Conservation (phyloP, 2,113 vertebrate species). For the Trematomus loennbergii region DNA sequence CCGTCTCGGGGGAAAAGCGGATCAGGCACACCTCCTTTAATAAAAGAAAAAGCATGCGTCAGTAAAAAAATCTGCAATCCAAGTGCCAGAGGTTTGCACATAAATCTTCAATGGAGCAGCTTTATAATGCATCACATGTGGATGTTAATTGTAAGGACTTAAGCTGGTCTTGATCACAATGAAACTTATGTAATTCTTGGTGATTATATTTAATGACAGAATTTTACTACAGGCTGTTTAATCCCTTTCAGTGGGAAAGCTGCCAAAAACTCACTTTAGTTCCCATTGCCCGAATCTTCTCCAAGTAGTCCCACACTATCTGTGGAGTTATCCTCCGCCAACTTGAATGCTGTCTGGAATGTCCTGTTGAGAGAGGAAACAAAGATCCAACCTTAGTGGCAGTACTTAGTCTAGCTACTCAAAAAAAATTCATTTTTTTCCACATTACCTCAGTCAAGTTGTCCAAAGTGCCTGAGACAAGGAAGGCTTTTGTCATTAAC, state of each 20-base stretch:
- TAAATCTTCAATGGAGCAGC: slow-evolving; percentile 1
- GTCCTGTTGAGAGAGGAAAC: slow-evolving; percentile 82
- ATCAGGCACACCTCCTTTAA: slow-evolving; percentile 96
- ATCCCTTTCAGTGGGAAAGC: neutral
- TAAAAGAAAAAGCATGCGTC: slow-evolving; percentile 44
- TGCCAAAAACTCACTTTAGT: slow-evolving; percentile 89
- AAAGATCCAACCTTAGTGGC: neutral
- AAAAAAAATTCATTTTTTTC: slow-evolving; percentile 1
- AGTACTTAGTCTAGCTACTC: neutral
- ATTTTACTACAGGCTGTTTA: neutral
- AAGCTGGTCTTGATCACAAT: neutral
- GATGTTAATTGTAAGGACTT: neutral
- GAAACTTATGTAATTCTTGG: neutral
- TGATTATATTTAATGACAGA: neutral
- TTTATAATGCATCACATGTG: neutral
- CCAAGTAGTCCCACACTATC: slow-evolving; percentile 98
- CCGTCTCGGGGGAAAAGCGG: slow-evolving; percentile 95
- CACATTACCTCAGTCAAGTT: slow-evolving; percentile 90
- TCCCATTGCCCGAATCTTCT: slow-evolving; percentile 97
- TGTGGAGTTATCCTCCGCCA: slow-evolving; percentile 96
- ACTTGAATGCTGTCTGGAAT: slow-evolving; percentile 97
- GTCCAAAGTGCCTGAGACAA: slow-evolving; percentile 94
- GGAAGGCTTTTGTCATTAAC: slow-evolving; percentile 95
- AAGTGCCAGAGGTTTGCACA: neutral
- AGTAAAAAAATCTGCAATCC: slow-evolving; percentile 9